A percentile compares a stretch with the other conserved stretches of the same genome.
These are phyloP conservation scores for Nasonia longicornis DNA, from an alignment of 1,140 invertebrate genomes.

Conservation along the genomic window DNA sequence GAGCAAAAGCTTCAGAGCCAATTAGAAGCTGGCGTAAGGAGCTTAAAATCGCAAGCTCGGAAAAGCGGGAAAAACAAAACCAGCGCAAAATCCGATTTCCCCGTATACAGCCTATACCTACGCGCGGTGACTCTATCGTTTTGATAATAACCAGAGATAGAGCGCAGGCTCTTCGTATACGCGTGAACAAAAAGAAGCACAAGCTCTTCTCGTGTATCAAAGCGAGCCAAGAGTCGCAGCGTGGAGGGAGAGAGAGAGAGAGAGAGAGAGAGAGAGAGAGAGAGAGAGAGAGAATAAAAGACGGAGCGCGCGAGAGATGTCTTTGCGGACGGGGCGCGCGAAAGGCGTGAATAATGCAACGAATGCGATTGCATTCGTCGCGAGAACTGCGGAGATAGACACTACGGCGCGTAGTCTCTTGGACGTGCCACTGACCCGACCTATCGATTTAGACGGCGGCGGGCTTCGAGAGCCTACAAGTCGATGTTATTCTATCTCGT, in stretches of 20 bases:
- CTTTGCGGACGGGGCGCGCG: conserved; percentile 1
- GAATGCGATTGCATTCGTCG: background rate
- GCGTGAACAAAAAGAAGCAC: no score
- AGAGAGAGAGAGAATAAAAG: background rate
- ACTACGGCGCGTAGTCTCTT: background rate
- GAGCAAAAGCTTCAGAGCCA: conserved; percentile 40
- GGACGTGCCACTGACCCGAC: conserved; percentile 50
- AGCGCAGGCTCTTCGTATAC: no score
- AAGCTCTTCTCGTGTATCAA: background rate
- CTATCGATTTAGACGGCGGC: conserved; percentile 47
- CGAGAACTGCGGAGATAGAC: background rate
- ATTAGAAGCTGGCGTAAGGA: conserved; percentile 44
- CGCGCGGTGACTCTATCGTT: no score
- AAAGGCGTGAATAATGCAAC: conserved; percentile 31
- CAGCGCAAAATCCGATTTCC: no score
- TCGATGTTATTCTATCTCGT: background rate
- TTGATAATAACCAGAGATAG: no score
- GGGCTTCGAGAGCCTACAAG: conserved; percentile 27
- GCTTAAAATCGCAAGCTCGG: conserved; percentile 38
- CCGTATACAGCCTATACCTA: no score
- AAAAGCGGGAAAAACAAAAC: conserved; percentile 25
- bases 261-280: background rate
- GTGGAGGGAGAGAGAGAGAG: no score
- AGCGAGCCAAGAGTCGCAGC: no score
- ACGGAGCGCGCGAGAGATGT: background rate